These are phyloP conservation scores for Clarias fuscus DNA, from an alignment of 2,797 vertebrate genomes.

Conservation along the genomic window DNA sequence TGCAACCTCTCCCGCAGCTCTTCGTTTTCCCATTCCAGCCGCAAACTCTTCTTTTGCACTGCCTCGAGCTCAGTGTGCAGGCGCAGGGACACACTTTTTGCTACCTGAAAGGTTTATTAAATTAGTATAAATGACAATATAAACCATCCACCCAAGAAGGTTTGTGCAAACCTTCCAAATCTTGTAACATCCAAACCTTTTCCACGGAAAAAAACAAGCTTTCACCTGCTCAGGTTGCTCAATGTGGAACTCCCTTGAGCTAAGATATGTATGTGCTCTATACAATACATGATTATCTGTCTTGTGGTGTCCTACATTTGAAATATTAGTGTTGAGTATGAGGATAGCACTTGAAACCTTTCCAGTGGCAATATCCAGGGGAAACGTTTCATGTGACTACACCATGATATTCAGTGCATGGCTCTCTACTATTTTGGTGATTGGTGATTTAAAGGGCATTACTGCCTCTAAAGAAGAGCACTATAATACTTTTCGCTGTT, in stretches of 20 bases:
- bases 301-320: not conserved
- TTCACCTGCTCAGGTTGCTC: not conserved
- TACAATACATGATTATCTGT: constrained; percentile 1
- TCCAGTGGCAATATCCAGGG: constrained; percentile 33
- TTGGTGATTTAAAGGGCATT: not conserved
- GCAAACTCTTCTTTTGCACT: constrained; percentile 87
- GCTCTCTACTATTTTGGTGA: not conserved
- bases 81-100: constrained; percentile 91
- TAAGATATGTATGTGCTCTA: constrained; percentile 4
- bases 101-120: constrained; percentile 77
- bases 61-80: constrained; percentile 90
- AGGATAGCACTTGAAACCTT: not conserved
- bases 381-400: constrained; percentile 18
- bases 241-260: not conserved
- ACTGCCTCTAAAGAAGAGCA: not conserved
- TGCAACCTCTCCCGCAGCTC: constrained; percentile 86
- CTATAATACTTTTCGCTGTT: not conserved
- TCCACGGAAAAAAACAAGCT: not conserved
- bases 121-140: not conserved
- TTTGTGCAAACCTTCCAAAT: no score
- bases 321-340: not conserved
- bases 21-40: constrained; percentile 91
- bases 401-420: not conserved
- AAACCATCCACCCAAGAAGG: not conserved
- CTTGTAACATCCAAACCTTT: not conserved